Evolutionary conservation across 2,113 vertebrate genomes (phyloP).

Genomic region (Himantopus leucocephalus): DNA sequence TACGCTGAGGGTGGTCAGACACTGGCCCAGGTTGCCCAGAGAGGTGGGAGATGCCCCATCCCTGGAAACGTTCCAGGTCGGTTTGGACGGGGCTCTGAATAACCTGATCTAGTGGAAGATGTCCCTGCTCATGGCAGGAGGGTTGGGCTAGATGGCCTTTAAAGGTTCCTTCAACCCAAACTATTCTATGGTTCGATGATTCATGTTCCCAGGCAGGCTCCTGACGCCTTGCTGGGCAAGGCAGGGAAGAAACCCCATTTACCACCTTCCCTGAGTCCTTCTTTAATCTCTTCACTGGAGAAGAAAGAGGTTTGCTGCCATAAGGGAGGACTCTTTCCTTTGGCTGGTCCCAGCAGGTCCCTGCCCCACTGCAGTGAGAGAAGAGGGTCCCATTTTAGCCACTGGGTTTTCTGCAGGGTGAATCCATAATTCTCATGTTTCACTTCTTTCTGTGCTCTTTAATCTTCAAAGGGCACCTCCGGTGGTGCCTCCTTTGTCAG

Average conservation of each 20-base stretch:
- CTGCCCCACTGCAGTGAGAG: neutral
- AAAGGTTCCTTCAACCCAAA: neutral
- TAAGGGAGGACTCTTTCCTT: neutral
- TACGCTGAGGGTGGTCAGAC: neutral
- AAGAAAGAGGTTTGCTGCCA: neutral
- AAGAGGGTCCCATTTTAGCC: neutral
- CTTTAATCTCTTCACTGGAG: neutral
- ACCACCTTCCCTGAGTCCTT: neutral
- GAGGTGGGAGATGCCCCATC: neutral
- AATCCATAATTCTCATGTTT: neutral
- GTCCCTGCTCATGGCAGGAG: neutral
- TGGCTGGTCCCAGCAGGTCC: neutral
- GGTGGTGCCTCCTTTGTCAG: neutral
- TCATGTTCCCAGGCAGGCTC: neutral
- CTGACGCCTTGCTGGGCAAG: neutral
- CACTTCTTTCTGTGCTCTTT: neutral
- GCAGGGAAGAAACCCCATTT: neutral
- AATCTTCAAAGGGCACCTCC: neutral
- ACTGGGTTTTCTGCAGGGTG: neutral
- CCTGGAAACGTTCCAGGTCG: neutral
- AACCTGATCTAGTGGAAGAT: neutral
- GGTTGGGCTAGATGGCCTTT: neutral
- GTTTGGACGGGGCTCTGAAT: neutral
- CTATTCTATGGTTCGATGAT: neutral
- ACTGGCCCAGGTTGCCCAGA: neutral